phyloP scores from a whole-genome alignment of 2,797 vertebrate species.

The Falco concolor region DNA sequence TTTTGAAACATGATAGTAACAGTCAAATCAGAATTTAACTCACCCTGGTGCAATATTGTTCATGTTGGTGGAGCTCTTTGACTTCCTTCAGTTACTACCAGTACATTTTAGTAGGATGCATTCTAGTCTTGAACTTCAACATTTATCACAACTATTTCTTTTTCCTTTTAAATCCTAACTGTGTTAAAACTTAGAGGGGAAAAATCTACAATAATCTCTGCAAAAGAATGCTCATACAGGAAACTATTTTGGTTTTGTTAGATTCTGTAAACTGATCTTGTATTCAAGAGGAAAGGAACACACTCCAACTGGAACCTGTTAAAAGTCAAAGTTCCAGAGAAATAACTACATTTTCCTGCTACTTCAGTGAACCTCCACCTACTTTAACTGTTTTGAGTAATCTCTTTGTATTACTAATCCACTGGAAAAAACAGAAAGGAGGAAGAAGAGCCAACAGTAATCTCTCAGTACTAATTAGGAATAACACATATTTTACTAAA shows the following conservation, averaged over 20 bases:
- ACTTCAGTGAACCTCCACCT: not conserved
- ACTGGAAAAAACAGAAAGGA: not conserved
- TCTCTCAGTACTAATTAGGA: not conserved
- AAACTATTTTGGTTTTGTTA: not conserved
- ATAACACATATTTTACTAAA: not conserved
- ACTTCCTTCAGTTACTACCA: not conserved
- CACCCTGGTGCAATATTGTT: not conserved
- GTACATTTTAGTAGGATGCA: not conserved
- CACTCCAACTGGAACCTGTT: not conserved
- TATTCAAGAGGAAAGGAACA: not conserved
- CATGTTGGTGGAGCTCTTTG: not conserved
- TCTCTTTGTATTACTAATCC: not conserved
- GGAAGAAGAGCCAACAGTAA: not conserved
- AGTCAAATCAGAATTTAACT: not conserved
- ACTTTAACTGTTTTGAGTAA: not conserved
- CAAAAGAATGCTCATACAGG: not conserved
- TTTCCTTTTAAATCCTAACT: not conserved
- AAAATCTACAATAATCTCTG: not conserved
- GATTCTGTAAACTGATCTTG: not conserved
- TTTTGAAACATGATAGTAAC: not conserved
- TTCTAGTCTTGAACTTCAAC: not conserved
- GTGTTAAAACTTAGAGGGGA: not conserved
- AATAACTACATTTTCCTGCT: not conserved
- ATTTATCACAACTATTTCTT: not conserved
- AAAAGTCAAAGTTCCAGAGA: not conserved